Evolutionary conservation across 2,888 invertebrate genomes (phyloP), one percentile per base, ranked within the genome.

Genomic region (Mellilla xanthometata): DNA sequence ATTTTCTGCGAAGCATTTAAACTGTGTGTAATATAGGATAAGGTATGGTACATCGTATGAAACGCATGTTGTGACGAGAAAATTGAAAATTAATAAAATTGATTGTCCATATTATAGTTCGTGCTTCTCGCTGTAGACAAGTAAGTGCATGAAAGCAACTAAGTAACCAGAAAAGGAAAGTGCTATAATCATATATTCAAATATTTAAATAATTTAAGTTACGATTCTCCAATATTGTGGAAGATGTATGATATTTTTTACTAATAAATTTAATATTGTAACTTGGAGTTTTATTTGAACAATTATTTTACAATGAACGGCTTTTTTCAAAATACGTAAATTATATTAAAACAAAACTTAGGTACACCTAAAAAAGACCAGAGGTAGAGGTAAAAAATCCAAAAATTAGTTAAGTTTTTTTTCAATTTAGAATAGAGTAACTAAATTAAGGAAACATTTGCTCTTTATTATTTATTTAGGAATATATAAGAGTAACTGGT

Each of bases 221-320:
- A 87, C 60, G 76, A 86, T 87, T 89, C 86, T 87, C 87, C 89
- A 84, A 86, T 86, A 87, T 87, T 88, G 86, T 87, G 89, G 89
- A 88, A 87, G 88, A 89, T 88, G 89, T 88, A 89, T 89, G 85
- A 89, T 89, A 89, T 89, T 89, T 88, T 89, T 88, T 89, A 89
- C 89, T 89, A 89, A 89, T 89, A 89, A 89, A 89, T 89, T 89
- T 89, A 89, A 88, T 89, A 89, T 87, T 88, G 82, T 88, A 88
- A 36, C 49, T 36, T 34, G 40, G 65, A 49, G 74, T 84, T 84
- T 84, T 65, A 76, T 79, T 85, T 72, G 7, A 8, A 5, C 2
- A 2, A 5, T 19, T 19, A 15, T 15, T 15, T 15, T 15, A 3
- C 5, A 15, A 15, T 15, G 5, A 15, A 5, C 5, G 5, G 5